A percentile compares a stretch with the other conserved stretches of the same genome.
phyloP scores from a whole-genome alignment of 2,888 invertebrate species.

The Cheilosia urbana region DNA sequence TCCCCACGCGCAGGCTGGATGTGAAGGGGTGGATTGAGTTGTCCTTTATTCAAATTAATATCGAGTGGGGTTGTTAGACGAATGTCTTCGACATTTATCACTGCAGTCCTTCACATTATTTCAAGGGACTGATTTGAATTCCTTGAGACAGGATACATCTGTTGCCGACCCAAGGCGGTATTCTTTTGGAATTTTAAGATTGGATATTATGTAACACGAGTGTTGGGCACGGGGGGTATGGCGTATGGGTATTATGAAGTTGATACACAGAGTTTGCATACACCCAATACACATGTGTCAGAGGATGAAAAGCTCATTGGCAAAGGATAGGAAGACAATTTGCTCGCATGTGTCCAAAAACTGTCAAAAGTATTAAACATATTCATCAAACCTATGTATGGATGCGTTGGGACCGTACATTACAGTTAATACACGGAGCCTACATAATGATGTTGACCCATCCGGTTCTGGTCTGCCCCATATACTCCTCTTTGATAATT shows the following conservation, averaged over 20 bases:
- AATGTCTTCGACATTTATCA: slow-evolving; percentile 73
- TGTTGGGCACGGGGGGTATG: slow-evolving; percentile 25
- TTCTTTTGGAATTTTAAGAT: slow-evolving; percentile 67
- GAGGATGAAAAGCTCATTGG: slow-evolving; percentile 47
- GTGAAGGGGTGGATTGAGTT: slow-evolving; percentile 42
- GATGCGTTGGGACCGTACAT: neutral
- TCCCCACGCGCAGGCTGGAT: neutral
- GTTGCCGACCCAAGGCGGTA: slow-evolving; percentile 55
- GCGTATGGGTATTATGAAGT: slow-evolving; percentile 1
- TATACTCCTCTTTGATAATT: no score
- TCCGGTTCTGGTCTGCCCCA: no score
- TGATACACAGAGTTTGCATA: neutral
- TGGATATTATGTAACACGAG: slow-evolving; percentile 28
- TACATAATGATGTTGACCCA: no score
- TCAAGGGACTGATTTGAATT: slow-evolving; percentile 47
- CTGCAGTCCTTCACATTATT: slow-evolving; percentile 51
- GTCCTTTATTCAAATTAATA: slow-evolving; percentile 72
- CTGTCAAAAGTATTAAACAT: slow-evolving; percentile 37
- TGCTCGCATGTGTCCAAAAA: slow-evolving; percentile 33
- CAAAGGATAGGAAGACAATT: slow-evolving; percentile 14
- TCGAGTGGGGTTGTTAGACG: slow-evolving; percentile 66
- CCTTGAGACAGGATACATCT: slow-evolving; percentile 70
- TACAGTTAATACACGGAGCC: neutral
- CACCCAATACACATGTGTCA: slow-evolving; percentile 39
- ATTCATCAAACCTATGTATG: slow-evolving; percentile 27